Evolutionary conservation across 2,113 vertebrate species (phyloP), one percentile per base, ranked within the genome.

Genomic region (Heteronetta atricapilla): DNA sequence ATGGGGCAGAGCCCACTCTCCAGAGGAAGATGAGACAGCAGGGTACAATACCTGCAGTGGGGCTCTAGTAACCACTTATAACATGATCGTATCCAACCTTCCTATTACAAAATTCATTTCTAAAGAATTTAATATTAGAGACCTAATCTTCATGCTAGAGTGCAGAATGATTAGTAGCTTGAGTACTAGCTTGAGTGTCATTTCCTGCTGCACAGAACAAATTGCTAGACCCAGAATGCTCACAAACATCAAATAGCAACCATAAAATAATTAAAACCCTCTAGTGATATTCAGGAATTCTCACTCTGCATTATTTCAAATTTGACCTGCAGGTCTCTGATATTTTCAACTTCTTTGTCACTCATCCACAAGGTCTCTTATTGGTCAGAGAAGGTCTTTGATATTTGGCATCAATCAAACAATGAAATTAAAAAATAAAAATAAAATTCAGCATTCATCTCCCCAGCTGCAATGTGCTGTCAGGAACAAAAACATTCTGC

Each of bases 21-120:
- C 0, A 0, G 2, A 7, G 60, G 7, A 83, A 8, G 20, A n/a
- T 21, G 13, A 56, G 46, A 42, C 6, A 52, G 31, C 50, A 70
- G 48, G 10, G 25, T 60, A 67, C 9, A 5, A 5, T 33, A 72
- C 29, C 48, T 88, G 40, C 50, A 53, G n/a, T 25, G 18, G 8
- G 23, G 7, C 0, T 90, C 4, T 16, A 33, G 25, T 25, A 33
- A 81, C 18, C 20, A 20, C 59, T 86, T 86, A 34, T 75, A 10
- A 22, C 33, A n/a, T 26, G 29, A 34, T 8, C 68, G 34, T 11
- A 42, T 89, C 73, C 1, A 0, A 75, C 20, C 17, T 66, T 89
- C 55, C 46, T 46, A 59, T 46, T 40, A 46, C 3, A 80, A 59
- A 58, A 83, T 58, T 58, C 1, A 12, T 5, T 58, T 67, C 64